Evolutionary conservation across 35 echinoderm and acorn worm species (phyloP).

Genomic region (Heliocidaris tuberculata): DNA sequence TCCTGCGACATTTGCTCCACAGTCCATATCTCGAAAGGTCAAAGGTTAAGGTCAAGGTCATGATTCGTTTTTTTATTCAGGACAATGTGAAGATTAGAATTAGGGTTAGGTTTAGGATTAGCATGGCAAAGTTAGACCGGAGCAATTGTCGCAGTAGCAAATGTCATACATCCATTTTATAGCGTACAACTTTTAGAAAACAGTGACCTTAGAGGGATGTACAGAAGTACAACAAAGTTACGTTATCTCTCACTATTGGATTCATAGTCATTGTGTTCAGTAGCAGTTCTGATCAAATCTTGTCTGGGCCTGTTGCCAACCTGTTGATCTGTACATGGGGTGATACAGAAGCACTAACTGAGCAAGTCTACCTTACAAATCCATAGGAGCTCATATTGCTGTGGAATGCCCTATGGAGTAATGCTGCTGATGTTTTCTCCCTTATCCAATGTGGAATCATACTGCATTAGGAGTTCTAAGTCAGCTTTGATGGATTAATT

Average conservation of each 20-base stretch:
- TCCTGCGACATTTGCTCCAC: too few species aligned
- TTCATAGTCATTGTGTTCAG: not conserved
- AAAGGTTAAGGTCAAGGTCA: too few species aligned
- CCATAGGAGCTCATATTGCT: not conserved
- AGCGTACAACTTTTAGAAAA: too few species aligned
- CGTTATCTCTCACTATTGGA: not conserved
- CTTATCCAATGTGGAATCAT: not conserved
- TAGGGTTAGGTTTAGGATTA: too few species aligned
- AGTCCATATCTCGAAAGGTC: too few species aligned
- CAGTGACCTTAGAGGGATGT: too few species aligned
- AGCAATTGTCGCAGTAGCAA: too few species aligned
- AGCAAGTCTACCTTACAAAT: not conserved
- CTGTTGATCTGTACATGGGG: not conserved
- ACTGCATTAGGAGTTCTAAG: not conserved
- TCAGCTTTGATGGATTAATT: not conserved
- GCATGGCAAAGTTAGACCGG: too few species aligned
- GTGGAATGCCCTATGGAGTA: not conserved
- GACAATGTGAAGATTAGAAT: too few species aligned
- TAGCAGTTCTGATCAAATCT: not conserved
- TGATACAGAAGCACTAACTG: not conserved
- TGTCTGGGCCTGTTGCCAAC: not conserved
- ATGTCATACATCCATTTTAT: too few species aligned
- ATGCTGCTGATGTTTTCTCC: not conserved
- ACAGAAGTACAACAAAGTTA: too few species aligned
- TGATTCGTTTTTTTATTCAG: too few species aligned